Conservation (phyloP, 2,888 invertebrate species). For the Byasa hedistus region DNA sequence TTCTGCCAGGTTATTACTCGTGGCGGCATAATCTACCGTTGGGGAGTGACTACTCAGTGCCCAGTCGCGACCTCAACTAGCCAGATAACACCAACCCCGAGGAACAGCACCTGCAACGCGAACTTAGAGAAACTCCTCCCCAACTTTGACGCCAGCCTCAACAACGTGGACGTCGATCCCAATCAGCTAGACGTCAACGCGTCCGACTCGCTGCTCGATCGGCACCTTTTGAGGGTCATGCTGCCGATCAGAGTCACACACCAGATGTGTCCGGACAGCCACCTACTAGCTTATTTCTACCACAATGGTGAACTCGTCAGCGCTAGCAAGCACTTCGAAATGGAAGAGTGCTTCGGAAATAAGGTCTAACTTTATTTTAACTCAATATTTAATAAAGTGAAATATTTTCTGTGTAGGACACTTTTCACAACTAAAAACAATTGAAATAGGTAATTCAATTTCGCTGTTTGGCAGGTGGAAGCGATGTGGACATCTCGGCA, state of each 20-base stretch:
- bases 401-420: too few relatives aligned
- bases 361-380: slow-evolving; percentile 61
- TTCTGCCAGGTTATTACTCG: slow-evolving; percentile 65
- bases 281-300: slow-evolving; percentile 78
- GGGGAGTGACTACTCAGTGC: slow-evolving; percentile 74
- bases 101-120: slow-evolving; percentile 49
- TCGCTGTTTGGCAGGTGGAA: slow-evolving; percentile 54
- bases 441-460: too few relatives aligned
- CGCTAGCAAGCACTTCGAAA: slow-evolving; percentile 74
- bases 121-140: slow-evolving; percentile 29
- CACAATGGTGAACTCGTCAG: slow-evolving; percentile 79
- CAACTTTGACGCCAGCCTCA: slow-evolving; percentile 19
- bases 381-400: background rate
- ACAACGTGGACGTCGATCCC: slow-evolving; percentile 23
- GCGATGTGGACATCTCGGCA: slow-evolving; percentile 56
- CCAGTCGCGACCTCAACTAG: slow-evolving; percentile 51
- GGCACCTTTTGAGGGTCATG: slow-evolving; percentile 58
- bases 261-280: slow-evolving; percentile 76
- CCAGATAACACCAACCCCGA: slow-evolving; percentile 48
- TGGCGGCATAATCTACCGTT: slow-evolving; percentile 69
- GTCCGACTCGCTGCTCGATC: slow-evolving; percentile 53
- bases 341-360: slow-evolving; percentile 80
- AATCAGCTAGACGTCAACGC: slow-evolving; percentile 30
- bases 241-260: slow-evolving; percentile 68
- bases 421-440: background rate